These are phyloP conservation scores for Bolborhynchus lineola DNA, from an alignment of 2,113 vertebrate genomes.

Conservation along the genomic window DNA sequence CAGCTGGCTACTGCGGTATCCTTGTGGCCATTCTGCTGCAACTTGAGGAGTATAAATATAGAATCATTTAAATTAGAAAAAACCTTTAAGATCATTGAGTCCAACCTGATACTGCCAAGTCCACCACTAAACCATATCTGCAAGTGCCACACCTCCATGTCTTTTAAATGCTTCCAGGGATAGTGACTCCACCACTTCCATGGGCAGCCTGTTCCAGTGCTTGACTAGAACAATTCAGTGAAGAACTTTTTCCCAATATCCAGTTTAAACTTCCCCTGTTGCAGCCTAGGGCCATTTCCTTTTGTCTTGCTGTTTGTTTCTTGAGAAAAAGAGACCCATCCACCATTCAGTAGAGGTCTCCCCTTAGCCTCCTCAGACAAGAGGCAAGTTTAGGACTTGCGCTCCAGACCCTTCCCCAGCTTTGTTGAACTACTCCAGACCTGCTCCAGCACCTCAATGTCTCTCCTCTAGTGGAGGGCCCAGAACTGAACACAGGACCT, in stretches of 20 bases:
- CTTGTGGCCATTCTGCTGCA: not conserved
- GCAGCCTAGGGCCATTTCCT: not conserved
- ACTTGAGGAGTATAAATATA: not conserved
- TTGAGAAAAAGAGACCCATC: not conserved
- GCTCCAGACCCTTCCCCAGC: not conserved
- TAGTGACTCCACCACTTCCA: not conserved
- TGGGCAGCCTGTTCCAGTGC: not conserved
- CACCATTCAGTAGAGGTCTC: not conserved
- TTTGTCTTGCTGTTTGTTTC: not conserved
- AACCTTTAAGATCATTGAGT: not conserved
- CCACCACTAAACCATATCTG: not conserved
- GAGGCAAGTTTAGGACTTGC: not conserved
- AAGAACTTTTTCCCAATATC: not conserved
- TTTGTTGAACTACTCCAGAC: not conserved
- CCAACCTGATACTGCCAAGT: not conserved
- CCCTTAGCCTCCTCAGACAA: not conserved
- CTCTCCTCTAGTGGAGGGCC: not conserved
- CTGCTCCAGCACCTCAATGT: rapidly evolving
- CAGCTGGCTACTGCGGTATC: not conserved
- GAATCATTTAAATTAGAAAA: not conserved
- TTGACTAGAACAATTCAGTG: not conserved
- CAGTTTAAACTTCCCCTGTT: not conserved
- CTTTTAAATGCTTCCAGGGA: not conserved
- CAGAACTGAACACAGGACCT: not conserved
- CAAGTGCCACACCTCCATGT: not conserved